These are phyloP conservation scores for Polyommatus iphigenia DNA, from an alignment of 2,888 invertebrate genomes.

Conservation along the genomic window DNA sequence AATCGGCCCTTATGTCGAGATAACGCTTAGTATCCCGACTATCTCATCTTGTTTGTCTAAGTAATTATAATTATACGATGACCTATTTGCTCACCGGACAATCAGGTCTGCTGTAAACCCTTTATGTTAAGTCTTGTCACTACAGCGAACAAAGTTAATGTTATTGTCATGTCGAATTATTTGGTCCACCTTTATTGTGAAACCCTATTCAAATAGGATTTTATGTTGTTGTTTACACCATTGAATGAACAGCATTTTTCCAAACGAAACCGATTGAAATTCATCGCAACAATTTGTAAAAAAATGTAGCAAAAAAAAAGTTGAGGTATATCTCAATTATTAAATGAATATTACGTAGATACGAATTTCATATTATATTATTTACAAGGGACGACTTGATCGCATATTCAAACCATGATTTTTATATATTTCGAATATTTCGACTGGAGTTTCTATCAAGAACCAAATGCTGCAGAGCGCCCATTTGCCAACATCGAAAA, in stretches of 20 bases:
- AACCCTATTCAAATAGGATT: neutral
- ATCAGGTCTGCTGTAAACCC: conserved; percentile 15
- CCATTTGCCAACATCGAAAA: conserved; percentile 10
- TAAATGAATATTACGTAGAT: no score
- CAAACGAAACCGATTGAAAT: neutral
- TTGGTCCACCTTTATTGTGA: neutral
- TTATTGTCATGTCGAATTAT: neutral
- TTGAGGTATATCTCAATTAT: no score
- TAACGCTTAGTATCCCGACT: conserved; percentile 12
- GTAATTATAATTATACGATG: conserved; percentile 27
- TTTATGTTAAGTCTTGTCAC: conserved; percentile 15
- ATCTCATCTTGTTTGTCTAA: conserved; percentile 22
- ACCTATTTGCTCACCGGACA: conserved; percentile 23
- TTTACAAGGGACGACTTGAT: no score
- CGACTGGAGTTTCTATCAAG: neutral
- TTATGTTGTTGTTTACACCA: neutral
- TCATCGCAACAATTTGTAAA: no score
- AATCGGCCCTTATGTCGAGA: no score
- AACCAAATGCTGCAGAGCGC: conserved; percentile 12
- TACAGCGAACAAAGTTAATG: conserved; percentile 13
- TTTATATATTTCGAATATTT: neutral
- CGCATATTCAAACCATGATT: neutral
- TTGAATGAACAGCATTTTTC: neutral
- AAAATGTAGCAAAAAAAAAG: no score
- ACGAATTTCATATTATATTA: no score